Percentiles rank a stretch among this genome's conserved stretches.
These are phyloP conservation scores for Eueides isabella DNA, from an alignment of 1,140 invertebrate species.

Conservation along the genomic window DNA sequence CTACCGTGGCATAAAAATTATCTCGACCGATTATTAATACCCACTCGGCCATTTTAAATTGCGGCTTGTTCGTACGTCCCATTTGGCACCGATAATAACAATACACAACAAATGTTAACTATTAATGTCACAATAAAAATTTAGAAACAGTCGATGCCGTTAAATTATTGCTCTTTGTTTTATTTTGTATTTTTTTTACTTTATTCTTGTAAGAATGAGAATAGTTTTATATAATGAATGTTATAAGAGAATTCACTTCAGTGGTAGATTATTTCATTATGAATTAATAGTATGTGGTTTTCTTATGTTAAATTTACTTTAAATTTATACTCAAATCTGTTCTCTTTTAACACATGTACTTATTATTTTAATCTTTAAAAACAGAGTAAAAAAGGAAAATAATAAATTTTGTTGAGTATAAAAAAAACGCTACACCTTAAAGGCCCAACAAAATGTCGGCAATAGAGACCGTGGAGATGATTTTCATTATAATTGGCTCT, in stretches of 20 bases:
- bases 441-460: not conserved
- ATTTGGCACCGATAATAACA: slow-evolving; percentile 14
- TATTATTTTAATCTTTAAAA: not conserved
- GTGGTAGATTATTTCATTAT: not conserved
- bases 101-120: not conserved
- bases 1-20: not conserved
- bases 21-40: not conserved
- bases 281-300: not conserved
- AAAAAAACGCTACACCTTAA: not conserved
- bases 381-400: not conserved
- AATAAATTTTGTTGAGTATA: not conserved
- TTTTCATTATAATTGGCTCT: slow-evolving; percentile 3
- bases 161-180: not conserved
- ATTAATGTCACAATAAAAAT: slow-evolving; percentile 14
- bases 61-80: not conserved
- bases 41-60: not conserved
- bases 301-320: not conserved
- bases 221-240: not conserved
- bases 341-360: not conserved
- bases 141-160: not conserved
- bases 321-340: not conserved
- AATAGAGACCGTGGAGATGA: not conserved
- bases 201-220: not conserved
- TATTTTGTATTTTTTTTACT: not conserved
- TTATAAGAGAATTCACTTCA: not conserved